A percentile compares a stretch with the other conserved stretches of the same genome.
phyloP scores from a whole-genome alignment of 2,888 invertebrate genomes.

The Agrochola litura region DNA sequence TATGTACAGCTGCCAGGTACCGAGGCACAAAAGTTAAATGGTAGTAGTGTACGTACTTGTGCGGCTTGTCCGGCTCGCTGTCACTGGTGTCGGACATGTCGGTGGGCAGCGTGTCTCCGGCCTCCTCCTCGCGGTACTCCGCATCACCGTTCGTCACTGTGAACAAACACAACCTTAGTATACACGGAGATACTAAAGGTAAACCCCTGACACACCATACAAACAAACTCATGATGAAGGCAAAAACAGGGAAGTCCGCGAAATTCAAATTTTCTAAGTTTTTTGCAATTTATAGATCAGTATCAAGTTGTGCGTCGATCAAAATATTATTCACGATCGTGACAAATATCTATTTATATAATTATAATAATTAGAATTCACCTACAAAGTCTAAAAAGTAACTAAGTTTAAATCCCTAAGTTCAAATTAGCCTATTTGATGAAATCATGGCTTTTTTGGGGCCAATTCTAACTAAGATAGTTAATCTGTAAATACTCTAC shows the following conservation, averaged over 20 bases:
- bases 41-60: constrained; percentile 80
- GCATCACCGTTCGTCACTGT: constrained; percentile 83
- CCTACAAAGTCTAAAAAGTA: too few species aligned
- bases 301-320: not conserved
- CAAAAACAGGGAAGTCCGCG: too few species aligned
- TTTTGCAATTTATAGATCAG: not conserved
- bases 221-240: not conserved
- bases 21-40: not conserved
- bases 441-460: not conserved
- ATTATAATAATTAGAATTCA: not conserved
- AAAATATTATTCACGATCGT: too few species aligned
- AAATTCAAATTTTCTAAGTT: not conserved
- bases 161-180: not conserved
- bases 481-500: not conserved
- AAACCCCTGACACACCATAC: not conserved
- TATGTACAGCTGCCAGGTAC: not conserved
- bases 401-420: too few species aligned
- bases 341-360: not conserved
- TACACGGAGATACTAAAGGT: not conserved
- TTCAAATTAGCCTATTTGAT: not conserved
- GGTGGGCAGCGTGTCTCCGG: constrained; percentile 91
- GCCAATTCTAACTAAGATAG: too few species aligned
- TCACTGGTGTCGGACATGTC: constrained; percentile 96
- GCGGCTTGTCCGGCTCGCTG: constrained; percentile 94
- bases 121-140: constrained; percentile 77